Evolutionary conservation across 1,140 invertebrate genomes (phyloP), one percentile per base, ranked within the genome.

Genomic region (Lasaia peninsularis): DNA sequence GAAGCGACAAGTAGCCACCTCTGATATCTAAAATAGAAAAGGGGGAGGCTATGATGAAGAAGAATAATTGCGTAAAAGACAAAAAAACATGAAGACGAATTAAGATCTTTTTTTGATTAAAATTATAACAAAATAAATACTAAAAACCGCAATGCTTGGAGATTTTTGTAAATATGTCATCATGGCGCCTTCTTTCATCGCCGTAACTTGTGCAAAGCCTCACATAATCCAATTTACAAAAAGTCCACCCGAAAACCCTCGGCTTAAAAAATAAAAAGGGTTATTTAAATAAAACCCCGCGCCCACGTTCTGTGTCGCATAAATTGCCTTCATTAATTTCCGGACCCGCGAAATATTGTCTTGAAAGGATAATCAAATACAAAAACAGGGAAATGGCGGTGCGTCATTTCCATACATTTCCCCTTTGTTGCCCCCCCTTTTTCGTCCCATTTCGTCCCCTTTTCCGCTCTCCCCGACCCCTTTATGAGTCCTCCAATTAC

Each of bases 351-450:
- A 88, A 88, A 88, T 88, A 88, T 88, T 88, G 85, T 88, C 85
- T 88, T 86, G 85, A 88, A 88, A 86, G 85, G 85, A 86, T 88
- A 88, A 88, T 86, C 85, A 88, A 88, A 88, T 88, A 88, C 83
- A 88, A 88, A 88, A 88, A 86, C 79, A 80, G 79, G 85, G 82
- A 86, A 88, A 86, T 88, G 77, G 85, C 71, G 81, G 81, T 85
- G 82, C 81, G 83, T 88, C 83, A 88, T 88, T 88, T 88, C 82
- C 85, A 88, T 88, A 86, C 75, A 87, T 85, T 80, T 78, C 57
- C 67, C 74, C 73, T 63, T 66, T 65, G 60, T 56, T 60, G 49
- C 35, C 33, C 58, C n/a, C 69, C 76, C 73, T 58, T 67, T 71
- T 69, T 71, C 66, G 66, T 67, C 70, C 73, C 70, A 67, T 74